A percentile compares a stretch with the other conserved stretches of the same genome.
phyloP scores from a whole-genome alignment of 2,113 vertebrate species.

The Phodopus roborovskii region DNA sequence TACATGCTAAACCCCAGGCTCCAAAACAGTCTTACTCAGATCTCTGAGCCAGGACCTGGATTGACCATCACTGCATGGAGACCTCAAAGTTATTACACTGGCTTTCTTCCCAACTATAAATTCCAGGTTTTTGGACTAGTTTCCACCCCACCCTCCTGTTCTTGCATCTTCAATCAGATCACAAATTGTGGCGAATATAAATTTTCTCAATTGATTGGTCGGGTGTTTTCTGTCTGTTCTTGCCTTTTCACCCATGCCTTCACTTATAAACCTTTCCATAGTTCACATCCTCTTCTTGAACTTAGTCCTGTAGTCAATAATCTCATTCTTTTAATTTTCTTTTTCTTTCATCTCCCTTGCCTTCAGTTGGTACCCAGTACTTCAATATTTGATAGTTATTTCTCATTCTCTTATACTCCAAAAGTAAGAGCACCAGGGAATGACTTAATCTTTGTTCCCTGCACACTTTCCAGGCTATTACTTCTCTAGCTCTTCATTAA shows the following conservation, averaged over 20 bases:
- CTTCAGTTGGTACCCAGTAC: not conserved
- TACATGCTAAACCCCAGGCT: not conserved
- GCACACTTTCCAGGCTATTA: not conserved
- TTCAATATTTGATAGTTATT: conserved; percentile 41
- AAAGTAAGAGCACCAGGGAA: not conserved
- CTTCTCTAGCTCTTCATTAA: not conserved
- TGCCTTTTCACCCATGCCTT: not conserved
- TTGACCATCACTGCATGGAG: not conserved
- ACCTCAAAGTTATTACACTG: not conserved
- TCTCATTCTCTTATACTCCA: not conserved
- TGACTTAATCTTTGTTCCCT: not conserved
- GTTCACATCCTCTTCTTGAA: not conserved
- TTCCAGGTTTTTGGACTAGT: not conserved
- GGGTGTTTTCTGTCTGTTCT: not conserved
- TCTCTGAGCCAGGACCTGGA: not conserved
- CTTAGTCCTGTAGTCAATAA: not conserved
- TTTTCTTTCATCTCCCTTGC: not conserved
- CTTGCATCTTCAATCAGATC: not conserved
- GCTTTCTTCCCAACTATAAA: not conserved
- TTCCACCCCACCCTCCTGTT: not conserved
- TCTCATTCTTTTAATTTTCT: not conserved
- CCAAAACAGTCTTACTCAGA: not conserved
- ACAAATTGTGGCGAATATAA: not conserved
- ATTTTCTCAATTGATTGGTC: not conserved
- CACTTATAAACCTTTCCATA: not conserved